Evolutionary conservation across 1,140 invertebrate genomes (phyloP).

Genomic region (Mercenaria mercenaria): DNA sequence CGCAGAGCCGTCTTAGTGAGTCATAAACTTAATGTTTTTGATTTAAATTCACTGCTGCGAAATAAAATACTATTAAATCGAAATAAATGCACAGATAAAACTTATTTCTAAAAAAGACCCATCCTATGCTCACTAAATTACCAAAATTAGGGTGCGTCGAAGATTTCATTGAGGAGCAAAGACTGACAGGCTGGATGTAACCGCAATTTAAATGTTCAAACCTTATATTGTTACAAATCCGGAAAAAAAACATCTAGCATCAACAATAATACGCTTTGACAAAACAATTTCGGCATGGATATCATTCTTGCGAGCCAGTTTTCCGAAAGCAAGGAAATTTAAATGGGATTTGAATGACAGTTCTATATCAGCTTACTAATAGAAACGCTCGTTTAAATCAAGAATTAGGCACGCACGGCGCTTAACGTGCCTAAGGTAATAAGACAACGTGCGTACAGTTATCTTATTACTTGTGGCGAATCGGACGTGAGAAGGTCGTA

Average conservation of each 20-base stretch:
- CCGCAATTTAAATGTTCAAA: not conserved
- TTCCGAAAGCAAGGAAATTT: not conserved
- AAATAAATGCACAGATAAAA: no score
- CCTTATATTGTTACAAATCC: not conserved
- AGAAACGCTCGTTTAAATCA: slow-evolving; percentile 50
- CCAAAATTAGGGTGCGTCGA: not conserved
- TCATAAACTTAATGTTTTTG: no score
- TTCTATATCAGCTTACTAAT: slow-evolving; percentile 33
- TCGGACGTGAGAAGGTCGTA: slow-evolving; percentile 21
- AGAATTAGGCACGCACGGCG: slow-evolving; percentile 54
- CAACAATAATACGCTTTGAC: no score
- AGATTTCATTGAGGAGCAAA: not conserved
- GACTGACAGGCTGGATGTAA: not conserved
- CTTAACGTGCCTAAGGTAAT: slow-evolving; percentile 40
- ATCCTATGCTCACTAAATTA: no score
- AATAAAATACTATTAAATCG: no score
- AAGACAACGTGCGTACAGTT: slow-evolving; percentile 45
- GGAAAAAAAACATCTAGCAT: not conserved
- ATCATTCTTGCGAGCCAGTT: not conserved
- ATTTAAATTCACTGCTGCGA: no score
- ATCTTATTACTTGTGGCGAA: slow-evolving; percentile 21
- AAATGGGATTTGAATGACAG: not conserved
- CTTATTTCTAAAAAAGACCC: no score
- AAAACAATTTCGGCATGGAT: not conserved
- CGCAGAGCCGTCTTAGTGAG: no score